A percentile compares a stretch with the other conserved stretches of the same genome.
Evolutionary conservation across 2,797 vertebrate genomes (phyloP).

Genomic region (Propithecus perrieri): DNA sequence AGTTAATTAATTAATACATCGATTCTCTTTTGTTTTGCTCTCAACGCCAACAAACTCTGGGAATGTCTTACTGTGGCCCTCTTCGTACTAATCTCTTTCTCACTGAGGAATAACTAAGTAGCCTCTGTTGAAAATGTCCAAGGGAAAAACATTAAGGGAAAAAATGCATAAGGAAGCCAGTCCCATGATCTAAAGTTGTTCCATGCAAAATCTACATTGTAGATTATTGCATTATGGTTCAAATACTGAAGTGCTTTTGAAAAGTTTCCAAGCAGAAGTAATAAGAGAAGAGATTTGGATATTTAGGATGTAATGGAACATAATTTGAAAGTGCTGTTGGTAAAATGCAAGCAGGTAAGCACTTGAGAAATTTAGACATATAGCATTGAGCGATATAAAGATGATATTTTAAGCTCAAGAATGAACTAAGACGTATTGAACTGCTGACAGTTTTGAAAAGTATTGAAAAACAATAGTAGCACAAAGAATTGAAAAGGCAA

Average conservation of each 20-base stretch:
- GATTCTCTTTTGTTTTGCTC: slow-evolving; percentile 3
- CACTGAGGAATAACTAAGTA: not conserved
- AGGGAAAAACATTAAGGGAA: not conserved
- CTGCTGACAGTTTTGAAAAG: slow-evolving; percentile 61
- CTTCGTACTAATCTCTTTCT: not conserved
- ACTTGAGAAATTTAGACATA: slow-evolving; percentile 20
- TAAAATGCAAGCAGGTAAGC: slow-evolving; percentile 42
- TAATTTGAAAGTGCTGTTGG: not conserved
- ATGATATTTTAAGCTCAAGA: slow-evolving; percentile 63
- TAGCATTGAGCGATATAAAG: not conserved
- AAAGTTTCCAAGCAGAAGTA: slow-evolving; percentile 34
- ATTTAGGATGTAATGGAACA: slow-evolving; percentile 19
- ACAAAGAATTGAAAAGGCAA: slow-evolving; percentile 33
- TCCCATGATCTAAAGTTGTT: not conserved
- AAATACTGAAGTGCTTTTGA: slow-evolving; percentile 47
- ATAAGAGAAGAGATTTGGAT: slow-evolving; percentile 27
- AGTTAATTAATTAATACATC: not conserved
- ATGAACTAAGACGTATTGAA: slow-evolving; percentile 51
- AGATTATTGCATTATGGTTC: slow-evolving; percentile 18
- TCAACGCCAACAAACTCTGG: slow-evolving; percentile 34
- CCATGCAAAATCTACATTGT: not conserved
- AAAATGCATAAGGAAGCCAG: not conserved
- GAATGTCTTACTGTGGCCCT: not conserved
- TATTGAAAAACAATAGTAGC: slow-evolving; percentile 44
- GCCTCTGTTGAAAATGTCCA: slow-evolving; percentile 12